phyloP scores from a whole-genome alignment of 2,797 vertebrate species.

The Merluccius polli region DNA sequence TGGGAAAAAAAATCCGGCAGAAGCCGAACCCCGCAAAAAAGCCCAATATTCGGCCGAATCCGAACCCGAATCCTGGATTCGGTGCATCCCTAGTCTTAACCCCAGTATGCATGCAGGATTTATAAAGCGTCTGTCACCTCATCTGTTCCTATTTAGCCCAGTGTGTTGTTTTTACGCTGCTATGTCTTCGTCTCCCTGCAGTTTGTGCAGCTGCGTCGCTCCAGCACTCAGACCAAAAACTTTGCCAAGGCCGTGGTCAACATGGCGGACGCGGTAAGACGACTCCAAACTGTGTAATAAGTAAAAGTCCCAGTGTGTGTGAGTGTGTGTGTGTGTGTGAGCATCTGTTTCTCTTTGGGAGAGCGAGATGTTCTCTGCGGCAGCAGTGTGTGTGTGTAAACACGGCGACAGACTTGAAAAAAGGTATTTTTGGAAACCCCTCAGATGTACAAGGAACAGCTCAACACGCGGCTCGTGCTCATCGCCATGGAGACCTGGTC shows the following conservation, averaged over 20 bases:
- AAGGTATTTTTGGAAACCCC: slow-evolving; percentile 23
- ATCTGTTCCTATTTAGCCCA: neutral
- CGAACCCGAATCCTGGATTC: too few species aligned
- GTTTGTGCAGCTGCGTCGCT: slow-evolving; percentile 84
- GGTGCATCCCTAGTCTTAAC: too few species aligned
- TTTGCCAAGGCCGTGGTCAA: slow-evolving; percentile 95
- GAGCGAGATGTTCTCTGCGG: slow-evolving; percentile 6
- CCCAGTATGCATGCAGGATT: too few species aligned
- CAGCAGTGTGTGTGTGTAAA: slow-evolving; percentile 20
- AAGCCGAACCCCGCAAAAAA: too few species aligned
- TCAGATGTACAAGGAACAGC: slow-evolving; percentile 92
- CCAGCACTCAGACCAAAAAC: slow-evolving; percentile 87
- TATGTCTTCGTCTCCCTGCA: slow-evolving; percentile 28
- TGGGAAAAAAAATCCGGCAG: too few species aligned
- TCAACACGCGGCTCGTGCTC: slow-evolving; percentile 90
- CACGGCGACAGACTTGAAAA: slow-evolving; percentile 13
- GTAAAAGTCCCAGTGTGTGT: neutral
- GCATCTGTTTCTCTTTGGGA: too few species aligned
- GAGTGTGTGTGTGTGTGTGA: too few species aligned
- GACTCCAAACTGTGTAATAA: neutral
- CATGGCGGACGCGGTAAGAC: slow-evolving; percentile 86
- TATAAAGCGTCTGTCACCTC: too few species aligned
- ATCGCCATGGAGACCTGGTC: slow-evolving; percentile 96
- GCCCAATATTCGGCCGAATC: too few species aligned
- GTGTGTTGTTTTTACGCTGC: neutral